Conservation (phyloP, 2,888 invertebrate species). For the Diarsia dahlii region DNA sequence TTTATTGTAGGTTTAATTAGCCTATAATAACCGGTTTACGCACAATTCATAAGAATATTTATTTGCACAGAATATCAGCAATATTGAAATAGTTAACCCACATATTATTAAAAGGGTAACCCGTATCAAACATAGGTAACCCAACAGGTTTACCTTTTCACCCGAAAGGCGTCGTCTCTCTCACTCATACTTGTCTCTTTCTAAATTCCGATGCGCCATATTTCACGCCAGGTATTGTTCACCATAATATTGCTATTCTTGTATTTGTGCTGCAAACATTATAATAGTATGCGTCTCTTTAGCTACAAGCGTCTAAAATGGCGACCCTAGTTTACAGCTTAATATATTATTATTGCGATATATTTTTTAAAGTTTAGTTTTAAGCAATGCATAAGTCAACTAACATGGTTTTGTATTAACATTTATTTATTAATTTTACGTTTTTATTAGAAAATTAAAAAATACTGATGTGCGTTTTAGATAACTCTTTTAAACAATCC, state of each 20-base stretch:
- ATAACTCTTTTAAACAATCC: not conserved
- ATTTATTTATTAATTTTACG: not conserved
- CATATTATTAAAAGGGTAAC: not conserved
- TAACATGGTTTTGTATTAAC: not conserved
- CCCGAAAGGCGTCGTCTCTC: not conserved
- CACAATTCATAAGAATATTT: not conserved
- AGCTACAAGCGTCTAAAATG: slow-evolving; percentile 59
- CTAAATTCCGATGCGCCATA: not conserved
- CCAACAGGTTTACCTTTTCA: not conserved
- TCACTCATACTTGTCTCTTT: not conserved
- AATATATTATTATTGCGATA: slow-evolving; percentile 60
- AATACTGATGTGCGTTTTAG: not conserved
- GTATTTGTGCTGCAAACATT: slow-evolving; percentile 64
- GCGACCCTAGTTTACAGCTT: slow-evolving; percentile 49
- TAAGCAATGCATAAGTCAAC: slow-evolving; percentile 37
- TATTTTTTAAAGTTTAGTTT: slow-evolving; percentile 3
- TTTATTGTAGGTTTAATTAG: not conserved
- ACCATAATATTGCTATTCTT: slow-evolving; percentile 26
- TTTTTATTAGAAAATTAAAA: not conserved
- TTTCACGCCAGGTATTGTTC: not conserved
- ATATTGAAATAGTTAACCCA: not conserved
- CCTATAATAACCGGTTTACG: not conserved
- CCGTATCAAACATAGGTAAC: not conserved
- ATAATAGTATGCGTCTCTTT: slow-evolving; percentile 60
- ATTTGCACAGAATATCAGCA: not conserved